Evolutionary conservation across 2,113 vertebrate genomes (phyloP), one percentile per base, ranked within the genome.

Genomic region (Tragelaphus strepsiceros): DNA sequence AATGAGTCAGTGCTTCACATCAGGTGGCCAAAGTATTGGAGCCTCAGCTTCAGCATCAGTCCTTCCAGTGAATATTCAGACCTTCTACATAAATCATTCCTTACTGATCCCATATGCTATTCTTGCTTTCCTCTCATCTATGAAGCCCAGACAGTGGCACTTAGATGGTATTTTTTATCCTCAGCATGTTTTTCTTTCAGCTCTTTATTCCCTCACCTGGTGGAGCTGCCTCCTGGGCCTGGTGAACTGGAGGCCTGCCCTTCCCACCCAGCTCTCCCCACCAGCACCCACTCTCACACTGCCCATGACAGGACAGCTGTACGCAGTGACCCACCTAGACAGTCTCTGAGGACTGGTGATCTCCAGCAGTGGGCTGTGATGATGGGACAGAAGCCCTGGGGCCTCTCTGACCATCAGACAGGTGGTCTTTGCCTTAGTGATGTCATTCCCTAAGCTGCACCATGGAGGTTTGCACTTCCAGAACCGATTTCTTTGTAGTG

Each of bases 241-340:
- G 9, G n/a, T 0, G 30, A 35, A 4, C 3, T 22, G 39, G 49
- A 46, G n/a, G 6, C 35, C 46, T 91, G 64, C 21, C 53, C 21
- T 32, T 46, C 32, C n/a, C 7, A 15, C 5, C 46, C 28, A 17
- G 82, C 53, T 71, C 7, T 53, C 11, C 28, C 56, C 28, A 10
- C 30, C 28, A 6, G 90, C 30, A 24, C 61, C 46, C 4, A 14
- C 19, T 6, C 32, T 46, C 9, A n/a, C 43, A 3, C 43, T 39
- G 64, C 46, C 49, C 3, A 1, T 0, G 5, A 14, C 3, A 12
- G 59, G 77, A 46, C 0, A 0, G 15, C 67, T 49, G 46, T 26
- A 32, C 0, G 0, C 35, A 30, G n/a, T 7, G 24, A 56, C 61
- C 13, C 39, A 7, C 39, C 35, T 8, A 10, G 80, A 30, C 2